Percentiles rank a stretch among this genome's conserved stretches.
Conservation (phyloP, 2,113 vertebrate species). For the Nanorana parkeri region DNA sequence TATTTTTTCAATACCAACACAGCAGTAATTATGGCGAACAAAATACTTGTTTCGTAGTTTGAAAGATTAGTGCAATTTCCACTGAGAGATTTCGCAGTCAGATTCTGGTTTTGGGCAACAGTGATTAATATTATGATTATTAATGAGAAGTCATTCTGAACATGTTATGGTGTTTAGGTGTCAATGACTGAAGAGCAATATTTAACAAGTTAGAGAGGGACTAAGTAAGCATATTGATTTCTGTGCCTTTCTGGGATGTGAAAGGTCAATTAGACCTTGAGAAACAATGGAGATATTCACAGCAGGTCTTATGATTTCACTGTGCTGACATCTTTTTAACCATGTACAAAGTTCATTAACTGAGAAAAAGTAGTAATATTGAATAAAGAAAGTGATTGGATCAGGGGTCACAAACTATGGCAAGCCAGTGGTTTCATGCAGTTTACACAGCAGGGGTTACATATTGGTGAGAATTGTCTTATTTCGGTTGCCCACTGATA, state of each 20-base stretch:
- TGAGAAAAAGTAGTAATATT: constrained; percentile 70
- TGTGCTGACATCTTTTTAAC: constrained; percentile 74
- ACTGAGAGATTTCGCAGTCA: constrained; percentile 96
- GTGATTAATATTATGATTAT: constrained; percentile 97
- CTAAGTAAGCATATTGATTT: constrained; percentile 81
- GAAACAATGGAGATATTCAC: constrained; percentile 78
- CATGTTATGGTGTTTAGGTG: constrained; percentile 82
- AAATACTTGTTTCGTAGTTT: constrained; percentile 92
- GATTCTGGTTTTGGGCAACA: constrained; percentile 93
- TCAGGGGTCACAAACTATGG: constrained; percentile 69
- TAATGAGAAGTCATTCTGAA: constrained; percentile 94
- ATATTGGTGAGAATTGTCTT: constrained; percentile 73
- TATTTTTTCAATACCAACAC: constrained; percentile 96
- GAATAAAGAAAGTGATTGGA: constrained; percentile 67
- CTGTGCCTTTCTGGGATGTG: constrained; percentile 74
- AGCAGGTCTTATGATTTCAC: constrained; percentile 73
- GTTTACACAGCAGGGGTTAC: constrained; percentile 64
- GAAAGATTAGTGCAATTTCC: constrained; percentile 98
- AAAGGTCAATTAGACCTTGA: constrained; percentile 82
- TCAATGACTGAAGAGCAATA: constrained; percentile 73
- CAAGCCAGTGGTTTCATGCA: constrained; percentile 68
- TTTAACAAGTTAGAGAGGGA: constrained; percentile 80
- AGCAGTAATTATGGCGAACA: constrained; percentile 95
- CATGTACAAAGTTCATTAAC: constrained; percentile 77
- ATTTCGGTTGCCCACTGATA: constrained; percentile 69